A percentile compares a stretch with the other conserved stretches of the same genome.
Evolutionary conservation across 2,888 invertebrate genomes (phyloP).

Genomic region (Diloba caeruleocephala): DNA sequence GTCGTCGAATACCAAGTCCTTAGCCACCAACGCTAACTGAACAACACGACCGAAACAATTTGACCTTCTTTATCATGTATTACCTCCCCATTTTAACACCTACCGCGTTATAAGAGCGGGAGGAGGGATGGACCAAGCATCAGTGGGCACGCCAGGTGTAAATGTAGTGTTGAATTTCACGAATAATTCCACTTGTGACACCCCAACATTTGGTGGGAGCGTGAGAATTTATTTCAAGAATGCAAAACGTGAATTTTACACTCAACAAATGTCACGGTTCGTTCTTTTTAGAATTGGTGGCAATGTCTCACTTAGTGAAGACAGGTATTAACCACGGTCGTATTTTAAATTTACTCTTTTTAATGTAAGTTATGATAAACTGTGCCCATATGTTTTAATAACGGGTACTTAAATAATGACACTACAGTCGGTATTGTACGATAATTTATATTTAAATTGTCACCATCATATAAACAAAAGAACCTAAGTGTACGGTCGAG

Average conservation of each 20-base stretch:
- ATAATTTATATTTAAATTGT: slow-evolving; percentile 19
- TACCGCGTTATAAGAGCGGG: slow-evolving; percentile 2
- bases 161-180: slow-evolving; percentile 77
- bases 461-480: slow-evolving; percentile 34
- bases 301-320: slow-evolving; percentile 44
- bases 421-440: slow-evolving; percentile 20
- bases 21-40: slow-evolving; percentile 65
- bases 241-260: slow-evolving; percentile 64
- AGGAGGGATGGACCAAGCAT: slow-evolving; percentile 40
- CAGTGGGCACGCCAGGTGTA: slow-evolving; percentile 63
- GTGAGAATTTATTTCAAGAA: slow-evolving; percentile 66
- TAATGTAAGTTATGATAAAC: slow-evolving; percentile 50
- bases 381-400: slow-evolving; percentile 40
- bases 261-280: slow-evolving; percentile 48
- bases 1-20: slow-evolving; percentile 64
- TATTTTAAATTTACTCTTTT: slow-evolving; percentile 36
- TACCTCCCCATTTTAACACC: slow-evolving; percentile 31
- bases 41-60: slow-evolving; percentile 58
- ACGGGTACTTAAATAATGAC: slow-evolving; percentile 22
- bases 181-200: slow-evolving; percentile 74
- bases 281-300: slow-evolving; percentile 57
- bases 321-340: slow-evolving; percentile 11
- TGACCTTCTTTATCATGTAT: slow-evolving; percentile 46
- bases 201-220: slow-evolving; percentile 65
- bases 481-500: no score